Evolutionary conservation across 1,140 invertebrate genomes (phyloP).

Genomic region (Drosophila tani): DNA sequence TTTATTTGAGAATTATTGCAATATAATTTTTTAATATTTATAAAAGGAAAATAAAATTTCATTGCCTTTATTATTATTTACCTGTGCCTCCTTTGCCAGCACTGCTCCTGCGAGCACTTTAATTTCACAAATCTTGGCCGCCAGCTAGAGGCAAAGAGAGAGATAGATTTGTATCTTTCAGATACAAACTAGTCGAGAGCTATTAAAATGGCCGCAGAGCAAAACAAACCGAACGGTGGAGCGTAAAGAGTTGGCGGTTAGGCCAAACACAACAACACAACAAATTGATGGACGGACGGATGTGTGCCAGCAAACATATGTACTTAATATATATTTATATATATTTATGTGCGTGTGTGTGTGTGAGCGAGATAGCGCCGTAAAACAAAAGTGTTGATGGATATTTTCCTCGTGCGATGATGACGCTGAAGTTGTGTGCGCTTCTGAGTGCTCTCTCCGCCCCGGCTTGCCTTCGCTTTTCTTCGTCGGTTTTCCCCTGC

Average conservation of each 20-base stretch:
- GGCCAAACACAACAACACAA: conserved; percentile 78
- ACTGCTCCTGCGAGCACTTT: conserved; percentile 47
- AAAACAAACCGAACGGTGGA: conserved; percentile 57
- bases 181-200: conserved; percentile 75
- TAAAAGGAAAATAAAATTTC: not conserved
- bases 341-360: not conserved
- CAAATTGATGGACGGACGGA: conserved; percentile 70
- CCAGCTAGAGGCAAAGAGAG: conserved; percentile 23
- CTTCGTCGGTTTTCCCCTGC: conserved; percentile 29
- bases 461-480: conserved; percentile 59
- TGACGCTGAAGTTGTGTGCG: conserved; percentile 66
- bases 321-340: conserved; percentile 15
- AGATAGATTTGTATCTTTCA: conserved; percentile 67
- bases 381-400: conserved; percentile 82
- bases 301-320: conserved; percentile 72
- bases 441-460: conserved; percentile 29
- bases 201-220: conserved; percentile 77
- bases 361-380: conserved; percentile 38
- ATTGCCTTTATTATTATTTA: not conserved
- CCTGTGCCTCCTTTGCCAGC: not conserved
- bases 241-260: conserved; percentile 59
- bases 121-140: conserved; percentile 69
- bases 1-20: too few relatives aligned
- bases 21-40: not conserved
- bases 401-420: conserved; percentile 76